Base-by-base conservation (phyloP, 2,113 vertebrate species). In the Oryzias melastigma region DNA sequence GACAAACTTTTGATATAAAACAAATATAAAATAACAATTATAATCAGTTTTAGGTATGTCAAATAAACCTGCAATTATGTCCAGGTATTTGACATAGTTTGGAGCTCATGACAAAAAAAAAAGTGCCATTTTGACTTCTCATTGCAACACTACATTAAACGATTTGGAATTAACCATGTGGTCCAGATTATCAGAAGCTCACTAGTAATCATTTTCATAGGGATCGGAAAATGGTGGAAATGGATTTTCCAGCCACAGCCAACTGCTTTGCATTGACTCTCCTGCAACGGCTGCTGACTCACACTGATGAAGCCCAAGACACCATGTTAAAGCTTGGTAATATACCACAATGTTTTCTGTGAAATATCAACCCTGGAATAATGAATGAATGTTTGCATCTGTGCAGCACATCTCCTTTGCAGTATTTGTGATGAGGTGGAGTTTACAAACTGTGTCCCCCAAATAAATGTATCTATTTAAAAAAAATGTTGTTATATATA, bases 271-370 rank as follows among this genome's bases (percentile, higher is more conserved):
- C 94, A 54, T 96, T 93, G 66, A 93, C 92, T 68, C 93, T 98
- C 54, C 93, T 98, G 41, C 95, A 96, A 66, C 91, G 93, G 3
- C 89, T 96, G 52, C 93, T 97, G 52, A 88, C 79, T 87, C 94
- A 94, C 3, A 94, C 95, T 43, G 94, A 97, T 43, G 93, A 94
- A 69, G 92, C 93, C 2, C 96, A 98, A 73, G 92, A 96, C 56
- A 92, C 94, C 58, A 91, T 98, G 77, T 66, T 95, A 86, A 94
- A 97, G 74, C 92, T 96, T 48, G 96, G 96, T 98, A 85, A 87
- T 54, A 17, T 44, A 27, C n/a, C 27, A n/a, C 5, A 57, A 1
- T 43, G 10, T 35, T 35, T 2, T 35, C 2, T 35, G 35, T 35
- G 10, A 12, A 12, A 12, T 35, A 35, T 35, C 35, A 35, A 12